phyloP scores from a whole-genome alignment of 2,797 vertebrate genomes.

The Sparus aurata region DNA sequence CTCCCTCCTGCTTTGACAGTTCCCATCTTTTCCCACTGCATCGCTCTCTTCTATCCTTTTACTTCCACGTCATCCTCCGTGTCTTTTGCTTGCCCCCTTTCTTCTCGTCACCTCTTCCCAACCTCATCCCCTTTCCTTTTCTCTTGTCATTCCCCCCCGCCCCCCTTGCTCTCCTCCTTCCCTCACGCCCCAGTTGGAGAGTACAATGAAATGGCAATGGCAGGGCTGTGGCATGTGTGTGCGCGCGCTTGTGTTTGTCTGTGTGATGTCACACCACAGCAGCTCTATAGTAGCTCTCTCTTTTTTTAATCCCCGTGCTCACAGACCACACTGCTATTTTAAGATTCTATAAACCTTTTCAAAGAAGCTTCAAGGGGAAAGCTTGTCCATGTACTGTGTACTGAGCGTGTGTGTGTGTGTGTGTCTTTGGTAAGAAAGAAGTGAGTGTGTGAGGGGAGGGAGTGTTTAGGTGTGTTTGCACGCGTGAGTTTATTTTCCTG shows the following conservation, averaged over 20 bases:
- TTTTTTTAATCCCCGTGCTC: conserved; percentile 80
- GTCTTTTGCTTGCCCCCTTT: conserved; percentile 58
- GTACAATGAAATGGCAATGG: conserved; percentile 76
- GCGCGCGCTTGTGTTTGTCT: conserved; percentile 52
- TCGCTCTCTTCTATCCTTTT: conserved; percentile 48
- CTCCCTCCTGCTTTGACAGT: conserved; percentile 20
- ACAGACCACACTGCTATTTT: conserved; percentile 83
- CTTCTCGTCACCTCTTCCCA: conserved; percentile 68
- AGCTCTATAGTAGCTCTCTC: conserved; percentile 73
- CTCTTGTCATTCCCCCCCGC: conserved; percentile 47
- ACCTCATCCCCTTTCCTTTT: conserved; percentile 63
- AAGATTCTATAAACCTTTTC: conserved; percentile 83
- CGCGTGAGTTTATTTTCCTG: conserved; percentile 34
- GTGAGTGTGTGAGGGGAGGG: background rate
- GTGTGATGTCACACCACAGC: conserved; percentile 75
- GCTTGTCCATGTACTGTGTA: conserved; percentile 61
- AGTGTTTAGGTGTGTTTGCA: conserved; percentile 29
- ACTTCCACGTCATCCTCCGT: conserved; percentile 37
- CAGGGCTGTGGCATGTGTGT: conserved; percentile 46
- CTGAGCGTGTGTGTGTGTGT: conserved; percentile 37
- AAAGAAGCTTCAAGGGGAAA: conserved; percentile 73
- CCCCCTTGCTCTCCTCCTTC: conserved; percentile 60
- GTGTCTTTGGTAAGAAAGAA: conserved; percentile 44
- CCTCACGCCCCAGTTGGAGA: conserved; percentile 83
- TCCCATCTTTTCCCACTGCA: conserved; percentile 12